Evolutionary conservation across 2,888 invertebrate genomes (phyloP), one percentile per base, ranked within the genome.

Genomic region (Lepas anatifera): DNA sequence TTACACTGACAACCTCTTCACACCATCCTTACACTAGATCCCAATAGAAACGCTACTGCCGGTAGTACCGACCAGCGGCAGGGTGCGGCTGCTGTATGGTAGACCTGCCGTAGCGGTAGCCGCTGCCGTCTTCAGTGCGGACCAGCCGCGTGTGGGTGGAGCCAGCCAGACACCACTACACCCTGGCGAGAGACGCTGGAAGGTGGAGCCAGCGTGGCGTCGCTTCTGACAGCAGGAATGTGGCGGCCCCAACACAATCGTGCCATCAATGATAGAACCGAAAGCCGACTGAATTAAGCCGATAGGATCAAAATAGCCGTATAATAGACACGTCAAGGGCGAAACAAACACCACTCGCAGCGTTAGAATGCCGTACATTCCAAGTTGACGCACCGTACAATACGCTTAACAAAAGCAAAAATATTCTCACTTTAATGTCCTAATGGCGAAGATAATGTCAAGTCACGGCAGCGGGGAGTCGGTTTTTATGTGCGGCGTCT

Each of bases 321-420:
- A 58, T 58, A 58, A 58, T 58, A 58, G 58, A 58, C 35, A 58
- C 58, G 58, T 58, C 58, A 58, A 58, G 58, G 58, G 58, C 58
- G 58, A 58, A 58, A 58, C 58, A 58, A 58, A 58, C 58, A 58
- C 58, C 35, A 32, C 58, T 58, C 58, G 22, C 16, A 35, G 32
- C 58, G 58, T 35, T 58, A 58, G 58, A 58, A 58, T 58, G 58
- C 58, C 58, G 32, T 58, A 35, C 58, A 58, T 58, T 58, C 58
- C 58, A 35, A 8, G 8, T 22, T 58, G 58, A 58, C 58, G 35
- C 32, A 32, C 10, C 58, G 35, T 18, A 58, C 58, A 58, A 58
- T 58, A n/a, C 22, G 6, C 58, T 58, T 35, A 58, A 58, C 35
- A 35, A 58, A 58, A 58, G 58, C n/a, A 58, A 58, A 58, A 58